Percentiles rank a stretch among this genome's conserved stretches.
Evolutionary conservation across 2,113 vertebrate species (phyloP).

Genomic region (Ramphastos sulfuratus): DNA sequence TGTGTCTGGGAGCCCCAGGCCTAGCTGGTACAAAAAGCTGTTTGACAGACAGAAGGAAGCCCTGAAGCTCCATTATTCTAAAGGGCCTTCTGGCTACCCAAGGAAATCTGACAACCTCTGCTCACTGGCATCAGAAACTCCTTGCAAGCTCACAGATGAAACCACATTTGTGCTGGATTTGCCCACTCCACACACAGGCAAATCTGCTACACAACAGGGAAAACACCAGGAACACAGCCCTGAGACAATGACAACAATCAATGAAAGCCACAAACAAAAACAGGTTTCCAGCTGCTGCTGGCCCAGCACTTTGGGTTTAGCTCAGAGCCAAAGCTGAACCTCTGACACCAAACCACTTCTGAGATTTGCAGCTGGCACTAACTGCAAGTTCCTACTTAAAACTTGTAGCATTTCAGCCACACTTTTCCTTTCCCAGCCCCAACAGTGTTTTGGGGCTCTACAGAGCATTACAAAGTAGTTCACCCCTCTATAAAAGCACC

Average conservation of each 20-base stretch:
- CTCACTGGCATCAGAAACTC: neutral
- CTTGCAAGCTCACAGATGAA: neutral
- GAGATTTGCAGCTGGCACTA: neutral
- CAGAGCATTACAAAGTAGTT: neutral
- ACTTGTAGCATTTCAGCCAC: neutral
- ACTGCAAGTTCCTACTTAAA: neutral
- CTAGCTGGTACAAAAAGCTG: neutral
- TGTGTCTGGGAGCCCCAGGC: neutral
- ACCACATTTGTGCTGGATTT: neutral
- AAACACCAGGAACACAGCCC: slow-evolving; percentile 10
- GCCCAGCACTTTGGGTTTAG: neutral
- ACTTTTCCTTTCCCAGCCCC: neutral
- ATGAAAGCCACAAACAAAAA: slow-evolving; percentile 52
- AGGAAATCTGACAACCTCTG: neutral
- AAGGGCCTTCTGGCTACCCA: neutral
- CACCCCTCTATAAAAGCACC: neutral
- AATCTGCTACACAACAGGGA: neutral
- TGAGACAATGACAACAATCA: neutral
- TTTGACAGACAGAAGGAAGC: neutral
- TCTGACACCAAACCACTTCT: slow-evolving; percentile 25
- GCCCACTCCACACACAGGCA: neutral
- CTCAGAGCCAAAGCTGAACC: slow-evolving; percentile 1
- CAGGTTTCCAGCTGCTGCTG: neutral
- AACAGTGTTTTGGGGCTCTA: neutral
- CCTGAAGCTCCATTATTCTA: neutral